A percentile compares a stretch with the other conserved stretches of the same genome.
phyloP scores from a whole-genome alignment of 1,140 invertebrate species.

The Saccostrea cuccullata region DNA sequence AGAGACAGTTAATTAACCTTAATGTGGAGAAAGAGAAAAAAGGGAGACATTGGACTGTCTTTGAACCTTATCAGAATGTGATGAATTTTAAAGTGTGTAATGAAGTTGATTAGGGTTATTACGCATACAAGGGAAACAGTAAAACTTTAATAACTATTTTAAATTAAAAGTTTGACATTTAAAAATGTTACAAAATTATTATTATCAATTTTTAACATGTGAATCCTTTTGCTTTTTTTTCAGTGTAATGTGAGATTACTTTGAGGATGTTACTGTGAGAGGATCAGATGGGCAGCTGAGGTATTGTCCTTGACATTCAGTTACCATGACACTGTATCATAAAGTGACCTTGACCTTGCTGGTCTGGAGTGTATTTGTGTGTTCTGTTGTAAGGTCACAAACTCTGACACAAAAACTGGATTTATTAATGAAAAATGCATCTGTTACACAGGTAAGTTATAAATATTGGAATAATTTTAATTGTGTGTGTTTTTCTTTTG shows the following conservation, averaged over 20 bases:
- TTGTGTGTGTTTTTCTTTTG: not conserved
- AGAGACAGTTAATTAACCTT: too few relatives aligned
- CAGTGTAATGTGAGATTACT: not conserved
- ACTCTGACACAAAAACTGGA: conserved; percentile 33
- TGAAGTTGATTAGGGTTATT: too few relatives aligned
- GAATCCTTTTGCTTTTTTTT: not conserved
- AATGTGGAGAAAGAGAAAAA: too few relatives aligned
- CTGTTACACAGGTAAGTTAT: not conserved
- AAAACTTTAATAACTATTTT: too few relatives aligned
- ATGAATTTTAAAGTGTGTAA: too few relatives aligned
- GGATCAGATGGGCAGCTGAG: not conserved
- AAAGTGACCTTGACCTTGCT: not conserved
- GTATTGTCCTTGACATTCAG: conserved; percentile 1
- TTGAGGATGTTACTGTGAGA: not conserved
- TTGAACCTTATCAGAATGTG: too few relatives aligned
- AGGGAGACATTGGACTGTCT: too few relatives aligned
- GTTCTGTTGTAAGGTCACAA: conserved; percentile 7
- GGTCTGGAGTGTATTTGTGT: conserved; percentile 24
- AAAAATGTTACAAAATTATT: too few relatives aligned
- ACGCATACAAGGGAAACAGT: too few relatives aligned
- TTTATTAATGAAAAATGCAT: conserved; percentile 37
- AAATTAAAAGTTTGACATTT: too few relatives aligned
- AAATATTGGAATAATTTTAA: not conserved
- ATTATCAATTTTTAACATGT: too few relatives aligned
- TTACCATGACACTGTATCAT: conserved; percentile 13